Evolutionary conservation across 1,140 invertebrate genomes (phyloP), one percentile per base, ranked within the genome.

Genomic region (Sinella curviseta): DNA sequence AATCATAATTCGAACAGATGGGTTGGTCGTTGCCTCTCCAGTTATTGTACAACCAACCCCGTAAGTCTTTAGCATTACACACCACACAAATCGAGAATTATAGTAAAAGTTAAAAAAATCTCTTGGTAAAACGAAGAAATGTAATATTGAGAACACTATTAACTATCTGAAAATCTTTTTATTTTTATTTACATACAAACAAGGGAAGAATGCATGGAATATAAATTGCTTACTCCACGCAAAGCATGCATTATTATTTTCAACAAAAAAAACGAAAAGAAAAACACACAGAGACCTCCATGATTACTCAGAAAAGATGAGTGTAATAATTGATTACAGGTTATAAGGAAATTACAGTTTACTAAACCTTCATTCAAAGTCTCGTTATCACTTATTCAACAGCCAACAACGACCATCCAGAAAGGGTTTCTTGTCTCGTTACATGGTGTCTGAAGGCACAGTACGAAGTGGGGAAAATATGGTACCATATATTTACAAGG

Each of bases 291-390:
- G 39, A 48, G 65, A 70, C 65, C 65, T 70, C 65, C 65, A 3
- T 31, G 65, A 70, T 12, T 70, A 33, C 26, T 33, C 3, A 33
- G 65, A 33, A 33, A 70, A 70, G 12, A 70, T 70, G 31, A 70
- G 65, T 70, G 65, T 70, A 70, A 70, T 70, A 70, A 70, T 70
- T 70, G 65, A 70, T 70, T 70, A 70, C 65, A 70, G 65, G 65
- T 70, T 70, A 70, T 70, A 33, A 70, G 30, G 65, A 70, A 70
- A 33, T 70, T 17, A 70, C 24, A 33, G 65, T 33, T 70, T 70
- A 70, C 65, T 31, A 70, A 33, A 70, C 26, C 65, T 70, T 70
- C 65, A 70, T 33, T 70, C 65, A 60, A 26, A 60, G 28, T 8
- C 65, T 70, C 65, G 65, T 70, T 70, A 70, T 70, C 65, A 70